Evolutionary conservation across 2,113 vertebrate genomes (phyloP).

Genomic region (Taxidea taxus): DNA sequence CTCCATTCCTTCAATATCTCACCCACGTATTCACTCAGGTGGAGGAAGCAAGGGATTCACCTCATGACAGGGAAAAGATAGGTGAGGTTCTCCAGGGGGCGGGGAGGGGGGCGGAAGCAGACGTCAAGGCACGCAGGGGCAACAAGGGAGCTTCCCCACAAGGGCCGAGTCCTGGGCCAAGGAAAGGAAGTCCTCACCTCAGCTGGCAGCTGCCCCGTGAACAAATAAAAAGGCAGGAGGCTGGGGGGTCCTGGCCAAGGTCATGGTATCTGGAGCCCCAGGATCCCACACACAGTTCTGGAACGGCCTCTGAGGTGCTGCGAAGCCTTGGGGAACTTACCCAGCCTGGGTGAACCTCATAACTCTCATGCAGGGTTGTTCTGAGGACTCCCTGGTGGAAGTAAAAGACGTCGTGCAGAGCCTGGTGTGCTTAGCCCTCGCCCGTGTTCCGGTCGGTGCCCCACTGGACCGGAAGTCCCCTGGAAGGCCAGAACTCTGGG

Average conservation of each 20-base stretch:
- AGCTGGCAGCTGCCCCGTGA: fast-evolving
- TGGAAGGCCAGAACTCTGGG: no score
- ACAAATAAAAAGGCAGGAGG: fast-evolving
- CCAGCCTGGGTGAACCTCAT: not conserved
- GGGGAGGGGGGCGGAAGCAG: fast-evolving
- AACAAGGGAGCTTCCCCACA: fast-evolving
- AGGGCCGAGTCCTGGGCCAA: no score
- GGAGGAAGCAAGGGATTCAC: fast-evolving
- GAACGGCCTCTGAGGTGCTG: fast-evolving
- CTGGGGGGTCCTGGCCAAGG: no score
- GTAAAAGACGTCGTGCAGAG: fast-evolving
- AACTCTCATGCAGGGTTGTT: fast-evolving
- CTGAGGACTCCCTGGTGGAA: fast-evolving
- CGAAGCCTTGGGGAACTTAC: fast-evolving
- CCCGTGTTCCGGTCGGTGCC: fast-evolving
- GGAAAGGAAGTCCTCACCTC: no score
- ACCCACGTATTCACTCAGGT: fast-evolving
- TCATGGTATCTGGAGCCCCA: fast-evolving
- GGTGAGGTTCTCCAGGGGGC: fast-evolving
- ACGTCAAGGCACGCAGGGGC: fast-evolving
- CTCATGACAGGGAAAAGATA: fast-evolving
- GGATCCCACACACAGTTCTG: not conserved
- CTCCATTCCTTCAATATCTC: not conserved
- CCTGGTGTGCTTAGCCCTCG: fast-evolving
- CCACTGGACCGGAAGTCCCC: fast-evolving